Conservation (phyloP, 2,797 vertebrate genomes). For the Syndactyla subalaris region DNA sequence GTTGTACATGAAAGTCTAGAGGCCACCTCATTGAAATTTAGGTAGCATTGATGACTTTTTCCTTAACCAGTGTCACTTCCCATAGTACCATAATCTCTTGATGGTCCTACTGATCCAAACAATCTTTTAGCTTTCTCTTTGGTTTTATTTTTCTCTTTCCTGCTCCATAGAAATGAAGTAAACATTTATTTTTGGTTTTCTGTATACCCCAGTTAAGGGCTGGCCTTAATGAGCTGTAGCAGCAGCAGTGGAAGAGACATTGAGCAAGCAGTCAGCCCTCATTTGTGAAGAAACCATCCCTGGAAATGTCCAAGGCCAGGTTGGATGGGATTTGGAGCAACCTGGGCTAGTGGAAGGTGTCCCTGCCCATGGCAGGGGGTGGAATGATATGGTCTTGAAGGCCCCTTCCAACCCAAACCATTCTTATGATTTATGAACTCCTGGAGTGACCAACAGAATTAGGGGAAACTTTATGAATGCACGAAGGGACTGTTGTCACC, state of each 20-base stretch:
- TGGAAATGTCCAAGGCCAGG: neutral
- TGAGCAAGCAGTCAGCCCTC: neutral
- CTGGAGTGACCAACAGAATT: neutral
- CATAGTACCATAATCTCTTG: neutral
- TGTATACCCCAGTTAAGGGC: rapidly evolving
- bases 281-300: neutral
- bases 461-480: rapidly evolving
- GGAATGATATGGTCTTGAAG: neutral
- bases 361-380: neutral
- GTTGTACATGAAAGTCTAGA: neutral
- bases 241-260: neutral
- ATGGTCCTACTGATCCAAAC: neutral
- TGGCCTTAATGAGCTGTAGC: neutral
- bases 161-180: neutral
- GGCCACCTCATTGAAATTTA: neutral
- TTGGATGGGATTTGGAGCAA: rapidly evolving
- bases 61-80: neutral
- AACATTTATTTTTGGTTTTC: neutral
- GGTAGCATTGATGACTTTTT: neutral
- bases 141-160: neutral
- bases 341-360: neutral
- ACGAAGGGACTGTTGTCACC: rapidly evolving
- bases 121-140: neutral
- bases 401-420: neutral
- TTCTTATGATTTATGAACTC: neutral